Conservation (phyloP, 2,888 invertebrate genomes). For the Apamea sordens region DNA sequence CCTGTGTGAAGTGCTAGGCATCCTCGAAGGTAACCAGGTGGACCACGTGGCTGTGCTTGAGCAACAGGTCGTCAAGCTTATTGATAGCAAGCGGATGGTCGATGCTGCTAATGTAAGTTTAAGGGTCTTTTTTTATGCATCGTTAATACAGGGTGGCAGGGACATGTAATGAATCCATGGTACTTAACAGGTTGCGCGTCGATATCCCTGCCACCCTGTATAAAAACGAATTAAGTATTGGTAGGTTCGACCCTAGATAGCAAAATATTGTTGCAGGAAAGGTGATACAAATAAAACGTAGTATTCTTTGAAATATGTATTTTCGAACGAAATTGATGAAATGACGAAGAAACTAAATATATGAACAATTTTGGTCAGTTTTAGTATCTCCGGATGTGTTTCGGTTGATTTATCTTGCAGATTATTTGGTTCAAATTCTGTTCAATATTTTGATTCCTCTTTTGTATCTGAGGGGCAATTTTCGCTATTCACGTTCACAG, state of each 20-base stretch:
- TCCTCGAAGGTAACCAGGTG: slow-evolving; percentile 80
- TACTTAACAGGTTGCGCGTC: no score
- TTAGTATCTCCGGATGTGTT: not conserved
- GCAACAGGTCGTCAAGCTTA: slow-evolving; percentile 80
- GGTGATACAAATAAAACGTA: not conserved
- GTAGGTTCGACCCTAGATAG: not conserved
- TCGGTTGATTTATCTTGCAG: not conserved
- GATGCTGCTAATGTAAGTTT: slow-evolving; percentile 77
- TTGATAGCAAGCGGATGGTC: slow-evolving; percentile 82
- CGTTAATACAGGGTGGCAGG: not conserved
- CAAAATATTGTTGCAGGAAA: not conserved
- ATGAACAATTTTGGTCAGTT: not conserved
- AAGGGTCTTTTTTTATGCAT: not conserved
- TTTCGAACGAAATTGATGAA: not conserved
- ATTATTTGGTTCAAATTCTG: not conserved
- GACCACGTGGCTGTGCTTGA: slow-evolving; percentile 69
- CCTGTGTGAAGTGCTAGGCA: slow-evolving; percentile 81
- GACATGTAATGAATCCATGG: no score
- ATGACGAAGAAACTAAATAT: not conserved
- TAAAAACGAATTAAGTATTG: not conserved
- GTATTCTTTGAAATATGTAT: not conserved
- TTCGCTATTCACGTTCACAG: no score
- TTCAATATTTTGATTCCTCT: not conserved
- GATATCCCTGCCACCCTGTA: no score
- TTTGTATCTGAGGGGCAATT: not conserved